Percentiles rank a stretch among this genome's conserved stretches.
These are phyloP conservation scores for Plebejus melissa DNA, from an alignment of 2,888 invertebrate species.

Conservation along the genomic window DNA sequence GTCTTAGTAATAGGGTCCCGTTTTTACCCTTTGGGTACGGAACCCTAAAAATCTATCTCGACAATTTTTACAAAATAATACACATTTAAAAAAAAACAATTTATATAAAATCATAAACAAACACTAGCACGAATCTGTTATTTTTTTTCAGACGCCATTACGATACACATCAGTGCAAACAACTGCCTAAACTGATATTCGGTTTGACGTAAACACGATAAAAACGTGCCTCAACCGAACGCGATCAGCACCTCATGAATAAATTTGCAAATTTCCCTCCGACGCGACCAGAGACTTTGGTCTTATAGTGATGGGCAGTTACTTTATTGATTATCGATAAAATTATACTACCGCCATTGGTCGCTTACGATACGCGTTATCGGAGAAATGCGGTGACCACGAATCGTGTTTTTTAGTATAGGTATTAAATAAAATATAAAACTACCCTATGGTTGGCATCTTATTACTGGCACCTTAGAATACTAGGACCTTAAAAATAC, in stretches of 20 bases:
- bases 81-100: no score
- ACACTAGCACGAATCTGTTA: not conserved
- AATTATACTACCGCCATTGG: not conserved
- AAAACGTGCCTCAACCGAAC: slow-evolving; percentile 45
- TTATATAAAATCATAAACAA: no score
- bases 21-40: no score
- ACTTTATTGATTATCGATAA: slow-evolving; percentile 21
- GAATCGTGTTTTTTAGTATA: not conserved
- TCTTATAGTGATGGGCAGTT: slow-evolving; percentile 28
- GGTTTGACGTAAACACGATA: slow-evolving; percentile 45
- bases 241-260: slow-evolving; percentile 53
- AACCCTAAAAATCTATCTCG: no score
- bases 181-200: slow-evolving; percentile 32
- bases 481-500: no score
- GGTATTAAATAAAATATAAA: no score
- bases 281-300: slow-evolving; percentile 35
- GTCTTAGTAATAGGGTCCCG: no score
- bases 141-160: slow-evolving; percentile 7
- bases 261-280: slow-evolving; percentile 45
- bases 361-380: not conserved
- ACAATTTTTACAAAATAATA: no score
- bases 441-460: no score
- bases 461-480: no score
- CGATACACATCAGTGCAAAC: slow-evolving; percentile 7
- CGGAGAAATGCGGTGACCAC: not conserved